Conservation (phyloP, 1,140 invertebrate species). For the Orchestia grillus region DNA sequence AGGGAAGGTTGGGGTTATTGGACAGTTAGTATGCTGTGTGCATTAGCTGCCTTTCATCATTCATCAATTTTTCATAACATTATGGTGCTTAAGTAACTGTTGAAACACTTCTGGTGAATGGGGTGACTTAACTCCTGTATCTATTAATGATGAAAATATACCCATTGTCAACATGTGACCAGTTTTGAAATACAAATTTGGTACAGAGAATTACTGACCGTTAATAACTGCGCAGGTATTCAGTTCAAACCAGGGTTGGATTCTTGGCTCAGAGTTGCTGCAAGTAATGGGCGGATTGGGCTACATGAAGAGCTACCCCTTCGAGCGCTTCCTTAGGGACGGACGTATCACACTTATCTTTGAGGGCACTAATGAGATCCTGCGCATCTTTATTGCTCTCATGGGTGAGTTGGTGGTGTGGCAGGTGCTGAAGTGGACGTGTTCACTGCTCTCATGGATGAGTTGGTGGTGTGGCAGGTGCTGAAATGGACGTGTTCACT, state of each 20-base stretch:
- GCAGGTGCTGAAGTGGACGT: background rate
- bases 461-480: background rate
- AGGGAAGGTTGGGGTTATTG: too few relatives aligned
- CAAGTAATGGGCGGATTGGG: conserved; percentile 75
- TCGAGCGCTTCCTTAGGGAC: conserved; percentile 94
- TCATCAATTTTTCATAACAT: too few relatives aligned
- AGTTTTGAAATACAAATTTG: too few relatives aligned
- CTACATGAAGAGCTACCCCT: conserved; percentile 87
- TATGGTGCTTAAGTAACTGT: too few relatives aligned
- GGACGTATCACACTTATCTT: conserved; percentile 98
- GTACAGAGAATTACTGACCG: too few relatives aligned
- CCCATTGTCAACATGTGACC: too few relatives aligned
- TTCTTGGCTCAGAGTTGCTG: conserved; percentile 95
- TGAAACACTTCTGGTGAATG: too few relatives aligned
- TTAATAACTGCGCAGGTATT: conserved; percentile 81
- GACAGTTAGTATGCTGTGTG: too few relatives aligned
- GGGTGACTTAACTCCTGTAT: too few relatives aligned
- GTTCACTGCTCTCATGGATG: background rate
- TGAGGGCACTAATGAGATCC: conserved; percentile 98
- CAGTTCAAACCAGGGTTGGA: conserved; percentile 92
- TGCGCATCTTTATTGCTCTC: conserved; percentile 94
- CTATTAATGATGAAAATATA: too few relatives aligned
- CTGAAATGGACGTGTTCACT: background rate
- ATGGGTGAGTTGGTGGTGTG: conserved; percentile 77
- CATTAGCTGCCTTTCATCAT: too few relatives aligned